Conservation (phyloP, 2,113 vertebrate genomes). For the Campylorhamphus procurvoides region DNA sequence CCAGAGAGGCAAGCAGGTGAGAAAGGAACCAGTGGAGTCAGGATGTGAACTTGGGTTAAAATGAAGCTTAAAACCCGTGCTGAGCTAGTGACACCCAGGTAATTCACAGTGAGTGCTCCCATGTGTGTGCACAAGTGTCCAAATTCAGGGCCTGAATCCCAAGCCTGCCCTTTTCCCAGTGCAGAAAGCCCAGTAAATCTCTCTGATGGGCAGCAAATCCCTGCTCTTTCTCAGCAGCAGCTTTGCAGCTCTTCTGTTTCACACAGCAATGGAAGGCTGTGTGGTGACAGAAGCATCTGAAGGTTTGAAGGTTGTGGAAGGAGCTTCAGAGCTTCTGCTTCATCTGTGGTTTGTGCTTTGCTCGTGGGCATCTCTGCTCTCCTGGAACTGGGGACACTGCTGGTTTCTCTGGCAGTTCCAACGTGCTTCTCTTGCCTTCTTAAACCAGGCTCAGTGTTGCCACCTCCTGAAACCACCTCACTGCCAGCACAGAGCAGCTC, state of each 20-base stretch:
- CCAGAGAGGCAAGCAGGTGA: conserved; percentile 30
- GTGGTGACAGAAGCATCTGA: not conserved
- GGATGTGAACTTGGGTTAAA: not conserved
- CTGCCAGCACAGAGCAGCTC: not conserved
- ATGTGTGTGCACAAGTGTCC: fast-evolving
- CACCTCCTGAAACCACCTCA: not conserved
- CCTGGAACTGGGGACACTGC: not conserved
- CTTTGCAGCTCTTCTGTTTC: not conserved
- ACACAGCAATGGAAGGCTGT: not conserved
- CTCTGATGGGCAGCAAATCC: not conserved
- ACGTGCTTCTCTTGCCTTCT: not conserved
- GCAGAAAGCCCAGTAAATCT: not conserved
- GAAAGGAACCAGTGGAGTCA: not conserved
- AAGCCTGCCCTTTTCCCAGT: not conserved
- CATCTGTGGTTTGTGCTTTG: not conserved
- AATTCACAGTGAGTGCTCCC: not conserved
- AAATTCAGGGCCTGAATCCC: not conserved
- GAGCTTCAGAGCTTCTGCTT: not conserved
- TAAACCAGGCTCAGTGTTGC: not conserved
- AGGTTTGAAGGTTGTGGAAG: not conserved
- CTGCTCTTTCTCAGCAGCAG: not conserved
- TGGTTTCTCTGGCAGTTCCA: not conserved
- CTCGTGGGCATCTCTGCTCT: not conserved
- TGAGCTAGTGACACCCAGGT: not conserved
- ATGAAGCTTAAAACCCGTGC: not conserved